Base-by-base conservation (phyloP, 2,113 vertebrate genomes). In the Cardinalis cardinalis region DNA sequence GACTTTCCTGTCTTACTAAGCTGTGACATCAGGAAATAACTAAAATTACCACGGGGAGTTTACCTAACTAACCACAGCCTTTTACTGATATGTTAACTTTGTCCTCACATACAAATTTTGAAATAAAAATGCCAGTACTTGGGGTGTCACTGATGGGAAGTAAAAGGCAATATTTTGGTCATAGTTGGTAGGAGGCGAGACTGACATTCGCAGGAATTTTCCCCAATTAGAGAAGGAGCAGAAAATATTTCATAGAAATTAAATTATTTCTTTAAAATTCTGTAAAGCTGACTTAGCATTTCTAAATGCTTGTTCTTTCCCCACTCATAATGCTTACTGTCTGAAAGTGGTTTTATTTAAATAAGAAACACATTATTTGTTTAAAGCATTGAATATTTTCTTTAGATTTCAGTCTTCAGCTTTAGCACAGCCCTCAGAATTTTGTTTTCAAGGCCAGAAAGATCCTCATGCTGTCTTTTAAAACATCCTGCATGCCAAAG, bases 31-130 rank as follows among this genome's bases (percentile, higher is more conserved):
- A 93, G 94, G 87, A 97, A 94, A 90, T 96, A 94, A 93, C 91
- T 92, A 88, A 87, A 92, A 77, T 93, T 97, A 93, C 92, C 89
- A 70, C 14, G 18, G 93, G 95, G 93, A 96, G 94, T 95, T 96
- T 94, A 96, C 95, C 93, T 96, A 94, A 61, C 70, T 87, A 96
- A 97, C 94, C 96, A 95, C 90, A 89, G 88, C 76, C 89, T 95
- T 93, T 92, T 89, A 84, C 87, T 89, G 65, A 63, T 88, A 18
- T 69, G 87, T 93, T 88, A 87, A n/a, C 53, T 94, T 83, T 77
- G 89, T 92, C 87, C 82, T 94, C 60, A 63, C 84, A 89, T 87
- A 89, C 87, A 91, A 70, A 84, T 84, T 89, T 70, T 94, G 79
- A 94, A 92, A 87, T 93, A 76, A 94, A 92, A 94, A 84, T 85